Base-by-base conservation (phyloP, 2,113 vertebrate species). In the Corythornis cristatus region DNA sequence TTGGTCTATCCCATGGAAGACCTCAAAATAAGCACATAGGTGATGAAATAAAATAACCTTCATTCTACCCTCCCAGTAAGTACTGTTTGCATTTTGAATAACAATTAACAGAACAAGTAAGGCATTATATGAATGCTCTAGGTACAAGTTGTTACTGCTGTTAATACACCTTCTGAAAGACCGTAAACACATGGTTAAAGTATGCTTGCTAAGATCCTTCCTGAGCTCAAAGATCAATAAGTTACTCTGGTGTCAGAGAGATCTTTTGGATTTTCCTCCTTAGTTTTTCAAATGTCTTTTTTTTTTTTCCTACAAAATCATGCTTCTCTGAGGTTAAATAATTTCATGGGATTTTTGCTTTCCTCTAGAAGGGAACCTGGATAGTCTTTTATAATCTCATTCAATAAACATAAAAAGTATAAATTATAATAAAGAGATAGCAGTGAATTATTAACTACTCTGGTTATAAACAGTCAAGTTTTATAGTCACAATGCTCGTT, bases 71-170 rank as follows among this genome's bases (percentile, higher is more conserved):
- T 76, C 46, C 3, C 15, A 80, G 21, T 45, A 21, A 80, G 21
- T 45, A 21, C 43, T 82, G 46, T 92, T 90, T 70, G 33, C 37
- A 76, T 90, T 94, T 93, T 87, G 64, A 94, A 43, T 92, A 94
- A 96, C 86, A 90, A 88, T 88, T 94, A 96, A 93, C 88, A 93
- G 73, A 71, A 78, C 57, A 68, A 88, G 93, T 92, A 86, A 93
- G 70, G 61, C 22, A 94, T 96, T 96, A 91, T 74, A 12, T 68
- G 67, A 90, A 19, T 40, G 65, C 11, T 77, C 31, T 48, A 89
- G 50, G 42, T 66, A 68, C 58, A 78, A 45, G n/a, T 48, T 75
- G 53, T 88, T 86, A 77, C 64, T 71, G 53, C 43, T 95, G 83
- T 86, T 88, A 92, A 70, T 77, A 28, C 3, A 43, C 35, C 28